Evolutionary conservation across 2,113 vertebrate genomes (phyloP), one percentile per base, ranked within the genome.

Genomic region (Typhlomys cinereus): DNA sequence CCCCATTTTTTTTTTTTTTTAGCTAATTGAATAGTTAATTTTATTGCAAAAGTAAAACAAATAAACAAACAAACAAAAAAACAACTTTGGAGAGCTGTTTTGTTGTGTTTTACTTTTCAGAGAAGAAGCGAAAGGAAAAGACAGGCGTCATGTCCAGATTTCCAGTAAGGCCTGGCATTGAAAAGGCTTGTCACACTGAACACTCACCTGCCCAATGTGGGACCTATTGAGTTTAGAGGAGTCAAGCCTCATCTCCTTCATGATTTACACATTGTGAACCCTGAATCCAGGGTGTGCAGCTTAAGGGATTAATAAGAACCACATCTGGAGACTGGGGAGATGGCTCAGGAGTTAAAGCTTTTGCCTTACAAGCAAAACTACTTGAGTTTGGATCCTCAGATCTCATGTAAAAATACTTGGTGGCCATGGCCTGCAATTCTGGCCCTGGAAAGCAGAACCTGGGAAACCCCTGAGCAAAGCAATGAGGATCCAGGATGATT

Each of bases 61-160:
- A 23, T n/a, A n/a, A n/a, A n/a, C n/a, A n/a, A n/a, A n/a, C n/a
- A 78, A 13, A 78, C n/a, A 89, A 54, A 23, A n/a, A n/a, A n/a
- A n/a, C n/a, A n/a, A n/a, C n/a, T 48, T 71, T 61, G n/a, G 11
- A 59, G 31, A 80, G 23, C 67, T 81, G 0, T 73, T 66, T 90
- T 74, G 59, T 90, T 81, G 7, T 61, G 31, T 93, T 64, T 94
- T 66, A 69, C 25, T 82, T 85, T 93, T 85, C 36, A 89, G 75
- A 79, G 20, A 76, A 46, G 14, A 64, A 79, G 41, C 79, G 83
- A 69, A 79, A 88, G 62, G 34, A 86, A 73, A 89, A 46, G 52
- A 84, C 70, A 48, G n/a, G 4, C 70, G 7, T 88, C 52, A 82
- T 61, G 5, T 44, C 15, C 2, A 0, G 48, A 50, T 44, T 88